These are phyloP conservation scores for Iselma pallidipennis DNA, from an alignment of 2,888 invertebrate genomes.

Conservation along the genomic window DNA sequence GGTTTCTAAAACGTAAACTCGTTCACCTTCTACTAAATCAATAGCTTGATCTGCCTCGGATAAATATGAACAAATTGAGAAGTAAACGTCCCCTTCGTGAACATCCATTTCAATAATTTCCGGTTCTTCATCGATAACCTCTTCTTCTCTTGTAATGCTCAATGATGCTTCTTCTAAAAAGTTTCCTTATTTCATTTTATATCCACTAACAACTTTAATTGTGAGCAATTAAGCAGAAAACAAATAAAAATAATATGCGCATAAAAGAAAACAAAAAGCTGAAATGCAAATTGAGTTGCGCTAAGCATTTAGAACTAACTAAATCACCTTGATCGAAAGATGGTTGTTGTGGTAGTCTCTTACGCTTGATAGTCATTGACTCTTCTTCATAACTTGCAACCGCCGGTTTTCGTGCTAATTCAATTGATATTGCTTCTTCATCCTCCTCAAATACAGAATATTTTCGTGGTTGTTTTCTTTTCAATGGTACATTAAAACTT, in stretches of 20 bases:
- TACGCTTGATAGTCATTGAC: constrained; percentile 71
- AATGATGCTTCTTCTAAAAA: constrained; percentile 54
- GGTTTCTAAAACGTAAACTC: constrained; percentile 79
- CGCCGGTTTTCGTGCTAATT: constrained; percentile 53
- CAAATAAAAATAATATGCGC: constrained; percentile 6
- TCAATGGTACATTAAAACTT: constrained; percentile 56
- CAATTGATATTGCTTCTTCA: constrained; percentile 60
- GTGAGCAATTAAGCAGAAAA: constrained; percentile 1
- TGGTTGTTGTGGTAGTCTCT: constrained; percentile 67
- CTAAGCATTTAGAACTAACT: neutral
- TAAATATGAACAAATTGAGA: constrained; percentile 81
- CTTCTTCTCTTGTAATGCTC: constrained; percentile 56
- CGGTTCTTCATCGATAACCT: constrained; percentile 44
- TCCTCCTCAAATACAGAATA: constrained; percentile 67
- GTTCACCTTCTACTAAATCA: constrained; percentile 88
- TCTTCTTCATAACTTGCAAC: constrained; percentile 66
- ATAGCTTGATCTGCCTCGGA: constrained; percentile 88
- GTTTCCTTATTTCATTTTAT: neutral
- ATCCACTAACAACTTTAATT: constrained; percentile 1
- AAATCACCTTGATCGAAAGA: constrained; percentile 69
- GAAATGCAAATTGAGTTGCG: constrained; percentile 25
- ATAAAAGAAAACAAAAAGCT: constrained; percentile 28
- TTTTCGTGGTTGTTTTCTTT: constrained; percentile 55
- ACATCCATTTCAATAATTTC: constrained; percentile 56
- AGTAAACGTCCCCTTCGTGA: constrained; percentile 76